Evolutionary conservation across 2,797 vertebrate species (phyloP), one percentile per base, ranked within the genome.

Genomic region (Argya squamiceps): DNA sequence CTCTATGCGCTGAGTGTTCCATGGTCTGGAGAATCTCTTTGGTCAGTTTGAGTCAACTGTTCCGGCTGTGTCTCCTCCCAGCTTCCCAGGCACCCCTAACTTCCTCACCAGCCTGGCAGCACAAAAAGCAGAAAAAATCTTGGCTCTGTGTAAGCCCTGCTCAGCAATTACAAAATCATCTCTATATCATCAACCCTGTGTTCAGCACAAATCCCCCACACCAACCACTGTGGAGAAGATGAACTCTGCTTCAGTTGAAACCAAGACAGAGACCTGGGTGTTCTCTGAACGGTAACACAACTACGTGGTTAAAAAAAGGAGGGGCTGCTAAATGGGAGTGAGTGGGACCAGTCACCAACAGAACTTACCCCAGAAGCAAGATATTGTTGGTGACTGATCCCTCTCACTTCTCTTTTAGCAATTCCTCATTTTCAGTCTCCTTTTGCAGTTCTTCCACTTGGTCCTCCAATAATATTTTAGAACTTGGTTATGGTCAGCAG

Each of bases 91-190:
- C n/a, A 46, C 9, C 11, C 10, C 22, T 12, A 68, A 15, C 5
- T 15, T 44, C 39, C 47, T 77, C 11, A 0, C 16, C 24, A 53
- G 24, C 1, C 0, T 15, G 14, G 20, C 39, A 53, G 14, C 11
- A 46, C 0, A 0, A 46, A 60, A 53, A 39, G 0, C 16, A 41
- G 30, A 30, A 39, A 69, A 77, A 17, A 11, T 14, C 30, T 46
- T 77, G 29, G 16, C 43, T 24, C 21, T 49, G 36, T 77, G 50
- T 34, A 21, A 73, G 24, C 16, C 3, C 30, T 30, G 47, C 20
- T 17, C 24, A 53, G 55, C 20, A 41, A 12, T 30, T 46, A 26
- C n/a, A 69, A 34, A 60, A 69, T 3, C 11, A 41, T 65, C 60
- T 74, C 26, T 22, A 0, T 30, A 10, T 43, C 9, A 26, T 68